Evolutionary conservation across 2,888 invertebrate genomes (phyloP).

Genomic region (Apodemia duryi): DNA sequence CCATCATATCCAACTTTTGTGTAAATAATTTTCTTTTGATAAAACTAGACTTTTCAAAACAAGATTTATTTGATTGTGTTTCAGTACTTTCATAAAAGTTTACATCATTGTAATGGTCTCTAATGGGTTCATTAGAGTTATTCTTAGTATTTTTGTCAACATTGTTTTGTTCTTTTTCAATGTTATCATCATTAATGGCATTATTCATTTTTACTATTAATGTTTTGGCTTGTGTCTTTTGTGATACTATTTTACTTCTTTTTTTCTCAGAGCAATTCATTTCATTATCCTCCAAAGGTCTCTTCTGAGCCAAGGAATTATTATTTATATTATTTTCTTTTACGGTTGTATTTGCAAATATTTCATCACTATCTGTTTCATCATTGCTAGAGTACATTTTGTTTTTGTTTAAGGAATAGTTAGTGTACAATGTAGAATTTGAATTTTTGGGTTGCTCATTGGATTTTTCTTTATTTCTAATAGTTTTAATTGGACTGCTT

Average conservation of each 20-base stretch:
- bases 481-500: neutral
- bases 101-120: conserved; percentile 1
- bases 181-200: conserved; percentile 20
- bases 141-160: conserved; percentile 23
- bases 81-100: conserved; percentile 23
- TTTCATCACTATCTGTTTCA: conserved; percentile 26
- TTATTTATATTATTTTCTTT: conserved; percentile 20
- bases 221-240: conserved; percentile 15
- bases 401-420: neutral
- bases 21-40: conserved; percentile 66
- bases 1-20: conserved; percentile 59
- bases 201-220: neutral
- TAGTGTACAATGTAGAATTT: neutral
- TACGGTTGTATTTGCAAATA: conserved; percentile 16
- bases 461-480: neutral
- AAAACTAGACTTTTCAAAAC: conserved; percentile 61
- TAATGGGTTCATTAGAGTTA: conserved; percentile 18
- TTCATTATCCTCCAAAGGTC: conserved; percentile 24
- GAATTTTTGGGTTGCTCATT: neutral
- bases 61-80: conserved; percentile 35
- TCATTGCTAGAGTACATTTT: neutral
- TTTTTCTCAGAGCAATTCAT: conserved; percentile 22
- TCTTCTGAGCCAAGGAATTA: conserved; percentile 18
- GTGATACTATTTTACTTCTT: conserved; percentile 22
- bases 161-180: conserved; percentile 22